Evolutionary conservation across 2,888 invertebrate species (phyloP).

Genomic region (Lasioglossum malachurum): DNA sequence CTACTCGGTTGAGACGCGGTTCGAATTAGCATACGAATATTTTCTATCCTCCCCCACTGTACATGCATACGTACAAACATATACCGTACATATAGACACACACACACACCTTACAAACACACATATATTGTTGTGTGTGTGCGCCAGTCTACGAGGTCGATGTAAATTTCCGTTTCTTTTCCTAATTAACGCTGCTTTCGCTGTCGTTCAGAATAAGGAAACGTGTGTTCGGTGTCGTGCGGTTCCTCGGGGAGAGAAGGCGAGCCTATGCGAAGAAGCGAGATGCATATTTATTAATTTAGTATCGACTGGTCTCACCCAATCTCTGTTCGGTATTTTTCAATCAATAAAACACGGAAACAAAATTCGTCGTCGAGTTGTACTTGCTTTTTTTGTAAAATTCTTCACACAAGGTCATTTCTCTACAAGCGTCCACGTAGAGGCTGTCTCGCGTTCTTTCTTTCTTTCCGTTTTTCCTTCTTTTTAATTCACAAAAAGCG

Average conservation of each 20-base stretch:
- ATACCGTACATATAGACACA: not conserved
- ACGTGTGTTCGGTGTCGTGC: constrained; percentile 14
- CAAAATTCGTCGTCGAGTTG: constrained; percentile 36
- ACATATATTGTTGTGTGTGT: constrained; percentile 20
- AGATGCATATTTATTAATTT: constrained; percentile 2
- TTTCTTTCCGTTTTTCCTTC: constrained; percentile 11
- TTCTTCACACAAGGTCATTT: not conserved
- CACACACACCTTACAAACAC: not conserved
- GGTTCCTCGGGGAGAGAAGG: not conserved
- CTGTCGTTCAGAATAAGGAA: constrained; percentile 22
- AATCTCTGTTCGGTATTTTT: constrained; percentile 16
- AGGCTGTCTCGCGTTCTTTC: constrained; percentile 30
- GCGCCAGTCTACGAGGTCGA: constrained; percentile 5
- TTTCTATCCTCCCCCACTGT: not conserved
- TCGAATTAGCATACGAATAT: constrained; percentile 3
- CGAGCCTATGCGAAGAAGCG: constrained; percentile 8
- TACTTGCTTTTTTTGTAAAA: not conserved
- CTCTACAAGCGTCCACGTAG: not conserved
- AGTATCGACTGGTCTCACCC: constrained; percentile 8
- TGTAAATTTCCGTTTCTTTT: constrained; percentile 33
- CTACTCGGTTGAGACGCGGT: not conserved
- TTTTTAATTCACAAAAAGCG: constrained; percentile 28
- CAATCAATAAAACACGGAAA: constrained; percentile 17
- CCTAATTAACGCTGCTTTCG: constrained; percentile 22
- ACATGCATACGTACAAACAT: constrained; percentile 12